These are phyloP conservation scores for Sinopyrophorus schimmeli DNA, from an alignment of 2,888 invertebrate species.

Conservation along the genomic window DNA sequence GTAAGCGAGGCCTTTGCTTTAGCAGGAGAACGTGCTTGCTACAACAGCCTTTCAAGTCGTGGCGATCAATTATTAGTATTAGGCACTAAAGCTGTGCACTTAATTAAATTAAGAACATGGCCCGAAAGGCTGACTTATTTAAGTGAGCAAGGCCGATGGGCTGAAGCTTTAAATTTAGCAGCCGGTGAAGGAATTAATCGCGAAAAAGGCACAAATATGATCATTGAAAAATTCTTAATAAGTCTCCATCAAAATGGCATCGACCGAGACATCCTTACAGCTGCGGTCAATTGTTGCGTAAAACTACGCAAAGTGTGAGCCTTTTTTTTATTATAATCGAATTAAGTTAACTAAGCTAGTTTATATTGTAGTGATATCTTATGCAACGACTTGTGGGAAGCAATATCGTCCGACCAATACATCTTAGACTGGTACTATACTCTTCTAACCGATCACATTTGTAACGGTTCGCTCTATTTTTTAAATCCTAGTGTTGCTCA, in stretches of 20 bases:
- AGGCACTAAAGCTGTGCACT: slow-evolving; percentile 65
- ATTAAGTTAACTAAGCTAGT: too few relatives aligned
- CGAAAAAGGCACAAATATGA: slow-evolving; percentile 48
- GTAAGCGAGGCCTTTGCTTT: slow-evolving; percentile 79
- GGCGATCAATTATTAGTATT: slow-evolving; percentile 71
- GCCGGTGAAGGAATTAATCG: slow-evolving; percentile 56
- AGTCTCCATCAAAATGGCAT: slow-evolving; percentile 53
- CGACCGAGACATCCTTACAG: slow-evolving; percentile 55
- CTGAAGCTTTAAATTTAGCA: slow-evolving; percentile 61
- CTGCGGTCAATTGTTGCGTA: slow-evolving; percentile 56
- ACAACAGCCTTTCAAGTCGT: slow-evolving; percentile 70
- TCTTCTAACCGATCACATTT: slow-evolving; percentile 71
- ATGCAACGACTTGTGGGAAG: slow-evolving; percentile 68
- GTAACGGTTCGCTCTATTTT: slow-evolving; percentile 62
- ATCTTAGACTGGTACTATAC: slow-evolving; percentile 63
- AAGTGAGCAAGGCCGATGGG: slow-evolving; percentile 62
- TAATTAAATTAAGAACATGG: slow-evolving; percentile 67
- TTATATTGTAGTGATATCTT: slow-evolving; percentile 58
- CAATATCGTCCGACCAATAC: slow-evolving; percentile 56
- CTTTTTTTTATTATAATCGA: neutral
- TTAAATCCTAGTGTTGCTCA: slow-evolving; percentile 74
- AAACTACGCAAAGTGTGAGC: slow-evolving; percentile 60
- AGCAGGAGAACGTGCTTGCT: slow-evolving; percentile 74
- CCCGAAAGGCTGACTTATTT: slow-evolving; percentile 68
- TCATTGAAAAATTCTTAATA: slow-evolving; percentile 54